A percentile compares a stretch with the other conserved stretches of the same genome.
Conservation (phyloP, 2,888 invertebrate genomes). For the Furcula furcula region DNA sequence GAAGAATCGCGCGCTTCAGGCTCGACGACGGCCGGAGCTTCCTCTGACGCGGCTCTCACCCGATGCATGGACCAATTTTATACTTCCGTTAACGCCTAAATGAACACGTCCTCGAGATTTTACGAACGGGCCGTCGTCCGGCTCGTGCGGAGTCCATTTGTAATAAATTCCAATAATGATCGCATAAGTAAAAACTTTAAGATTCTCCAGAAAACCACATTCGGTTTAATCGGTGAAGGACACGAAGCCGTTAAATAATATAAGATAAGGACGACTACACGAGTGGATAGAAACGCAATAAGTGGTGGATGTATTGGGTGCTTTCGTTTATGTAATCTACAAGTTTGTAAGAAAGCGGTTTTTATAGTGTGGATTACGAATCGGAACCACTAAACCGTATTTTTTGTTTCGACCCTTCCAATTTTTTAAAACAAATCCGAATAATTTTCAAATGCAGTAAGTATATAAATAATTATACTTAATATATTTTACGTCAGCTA, state of each 20-base stretch:
- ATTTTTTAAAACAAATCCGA: conserved; percentile 22
- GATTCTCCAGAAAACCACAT: conserved; percentile 46
- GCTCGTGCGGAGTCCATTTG: conserved; percentile 64
- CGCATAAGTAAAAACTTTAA: conserved; percentile 48
- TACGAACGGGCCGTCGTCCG: conserved; percentile 44
- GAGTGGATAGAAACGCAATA: conserved; percentile 55
- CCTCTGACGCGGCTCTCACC: conserved; percentile 61
- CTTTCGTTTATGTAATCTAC: conserved; percentile 69
- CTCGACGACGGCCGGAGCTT: conserved; percentile 65
- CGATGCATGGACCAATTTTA: conserved; percentile 74
- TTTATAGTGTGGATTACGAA: conserved; percentile 46
- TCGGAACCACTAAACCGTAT: conserved; percentile 53
- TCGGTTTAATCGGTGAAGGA: conserved; percentile 39
- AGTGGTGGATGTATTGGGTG: conserved; percentile 70
- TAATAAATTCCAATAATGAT: conserved; percentile 52
- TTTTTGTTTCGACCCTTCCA: conserved; percentile 28
- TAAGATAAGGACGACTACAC: conserved; percentile 41
- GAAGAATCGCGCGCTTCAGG: conserved; percentile 59
- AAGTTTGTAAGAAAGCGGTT: conserved; percentile 54
- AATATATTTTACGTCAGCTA: conserved; percentile 51
- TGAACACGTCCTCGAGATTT: conserved; percentile 64
- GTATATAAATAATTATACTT: conserved; percentile 32
- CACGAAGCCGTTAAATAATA: conserved; percentile 36
- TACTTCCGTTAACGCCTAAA: conserved; percentile 68
- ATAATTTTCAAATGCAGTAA: conserved; percentile 20